Evolutionary conservation across 2,797 vertebrate species (phyloP), one percentile per base, ranked within the genome.

Genomic region (Balearica regulorum): DNA sequence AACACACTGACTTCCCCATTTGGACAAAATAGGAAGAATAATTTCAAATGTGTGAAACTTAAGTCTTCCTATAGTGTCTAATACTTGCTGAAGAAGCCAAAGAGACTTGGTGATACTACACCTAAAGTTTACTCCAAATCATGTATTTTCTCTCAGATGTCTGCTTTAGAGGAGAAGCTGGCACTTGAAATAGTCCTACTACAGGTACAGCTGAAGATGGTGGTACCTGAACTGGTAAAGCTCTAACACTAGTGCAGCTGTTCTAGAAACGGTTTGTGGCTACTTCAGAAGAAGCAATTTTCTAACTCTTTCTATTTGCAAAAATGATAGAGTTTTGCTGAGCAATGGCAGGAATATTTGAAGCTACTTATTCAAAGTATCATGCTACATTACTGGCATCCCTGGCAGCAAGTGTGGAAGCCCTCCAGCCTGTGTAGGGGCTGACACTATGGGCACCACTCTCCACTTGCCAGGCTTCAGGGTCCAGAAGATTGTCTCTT

Each of bases 381-480:
- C 18, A 58, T 6, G 13, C 49, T 22, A 51, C 9, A 13, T 16
- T 58, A 54, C 13, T 29, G 55, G 26, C 37, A 90, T 33, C 33
- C 72, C 71, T 33, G 13, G 44, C 43, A 90, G 21, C 10, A 33
- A 1, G 1, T 25, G 18, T 73, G 22, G 9, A 73, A 87, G 31
- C 26, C 20, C 29, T 84, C 24, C 18, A 53, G 39, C 2, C 1
- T 3, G 1, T 7, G 9, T 12, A 60, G 3, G 7, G 11, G 21
- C 1, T 72, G 49, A 39, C 5, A 65, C 6, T 25, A 16, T 19
- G 10, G 17, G 33, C 44, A 87, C 12, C 11, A 55, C 43, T 29
- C 37, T 71, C 60, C 35, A 25, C 25, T 41, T 26, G 33, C 9
- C 31, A 83, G 35, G 15, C n/a, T 60, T 78, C 43, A 66, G 25